These are phyloP conservation scores for Chrysina gloriosa DNA, from an alignment of 2,888 invertebrate genomes.

Conservation along the genomic window DNA sequence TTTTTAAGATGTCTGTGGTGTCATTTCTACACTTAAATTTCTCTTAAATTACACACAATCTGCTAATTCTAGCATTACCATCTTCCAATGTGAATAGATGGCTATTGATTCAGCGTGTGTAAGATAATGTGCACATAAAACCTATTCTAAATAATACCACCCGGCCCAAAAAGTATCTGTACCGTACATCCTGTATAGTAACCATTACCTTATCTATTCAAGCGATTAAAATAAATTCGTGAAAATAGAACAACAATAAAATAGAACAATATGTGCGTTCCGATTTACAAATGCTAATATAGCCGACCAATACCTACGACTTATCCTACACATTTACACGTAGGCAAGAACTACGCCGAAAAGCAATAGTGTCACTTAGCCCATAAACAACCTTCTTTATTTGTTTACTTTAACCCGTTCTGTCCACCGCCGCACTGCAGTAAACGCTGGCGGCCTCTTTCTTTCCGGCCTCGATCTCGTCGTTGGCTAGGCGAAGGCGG, in stretches of 20 bases:
- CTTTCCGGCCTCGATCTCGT: not conserved
- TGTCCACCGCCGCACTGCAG: not conserved
- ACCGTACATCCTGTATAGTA: too few relatives aligned
- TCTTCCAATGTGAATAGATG: too few relatives aligned
- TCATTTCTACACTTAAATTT: too few relatives aligned
- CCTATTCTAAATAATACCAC: too few relatives aligned
- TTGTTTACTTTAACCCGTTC: not conserved
- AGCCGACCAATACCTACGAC: not conserved
- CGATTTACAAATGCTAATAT: not conserved
- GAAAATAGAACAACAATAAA: not conserved
- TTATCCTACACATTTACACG: not conserved
- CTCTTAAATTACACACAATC: too few relatives aligned
- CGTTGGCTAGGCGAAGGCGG: not conserved
- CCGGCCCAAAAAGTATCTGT: too few relatives aligned
- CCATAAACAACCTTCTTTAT: constrained; percentile 20
- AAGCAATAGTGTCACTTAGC: constrained; percentile 4
- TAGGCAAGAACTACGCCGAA: not conserved
- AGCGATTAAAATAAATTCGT: not conserved
- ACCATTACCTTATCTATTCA: too few relatives aligned
- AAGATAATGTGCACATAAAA: too few relatives aligned
- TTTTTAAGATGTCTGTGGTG: too few relatives aligned
- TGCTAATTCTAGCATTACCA: too few relatives aligned
- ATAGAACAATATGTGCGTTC: constrained; percentile 2
- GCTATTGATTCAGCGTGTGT: too few relatives aligned
- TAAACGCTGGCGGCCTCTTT: constrained; percentile 1